These are phyloP conservation scores for Pemphigus obesinymphae DNA, from an alignment of 1,140 invertebrate species.

Conservation along the genomic window DNA sequence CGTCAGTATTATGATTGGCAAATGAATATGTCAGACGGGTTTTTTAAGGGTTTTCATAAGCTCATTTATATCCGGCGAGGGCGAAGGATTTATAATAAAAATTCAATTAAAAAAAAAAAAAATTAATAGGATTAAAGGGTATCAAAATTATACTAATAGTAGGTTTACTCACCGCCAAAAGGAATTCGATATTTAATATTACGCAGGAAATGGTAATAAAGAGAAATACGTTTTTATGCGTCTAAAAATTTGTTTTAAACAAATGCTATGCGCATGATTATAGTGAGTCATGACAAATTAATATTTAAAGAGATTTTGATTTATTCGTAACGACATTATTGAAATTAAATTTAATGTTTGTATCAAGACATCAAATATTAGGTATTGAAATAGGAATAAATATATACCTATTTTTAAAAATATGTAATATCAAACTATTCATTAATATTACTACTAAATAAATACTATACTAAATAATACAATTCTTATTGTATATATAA, in stretches of 20 bases:
- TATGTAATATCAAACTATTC: neutral
- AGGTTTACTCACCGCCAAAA: conserved; percentile 8
- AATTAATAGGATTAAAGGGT: conserved; percentile 38
- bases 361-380: no score
- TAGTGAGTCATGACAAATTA: neutral
- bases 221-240: neutral
- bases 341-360: neutral
- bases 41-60: conserved; percentile 36
- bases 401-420: neutral
- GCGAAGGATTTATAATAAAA: conserved; percentile 26
- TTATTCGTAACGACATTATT: neutral
- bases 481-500: neutral
- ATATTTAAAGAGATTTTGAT: neutral
- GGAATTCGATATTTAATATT: conserved; percentile 5
- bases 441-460: no score
- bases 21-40: conserved; percentile 28
- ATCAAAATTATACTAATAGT: conserved; percentile 24
- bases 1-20: conserved; percentile 40
- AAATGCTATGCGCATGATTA: neutral
- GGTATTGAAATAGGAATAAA: neutral
- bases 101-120: conserved; percentile 40
- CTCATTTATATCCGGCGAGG: conserved; percentile 39
- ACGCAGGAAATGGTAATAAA: conserved; percentile 32
- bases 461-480: neutral
- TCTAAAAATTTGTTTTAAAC: neutral